Conservation (phyloP, 2,113 vertebrate species). For the Colistium nudipinnis region DNA sequence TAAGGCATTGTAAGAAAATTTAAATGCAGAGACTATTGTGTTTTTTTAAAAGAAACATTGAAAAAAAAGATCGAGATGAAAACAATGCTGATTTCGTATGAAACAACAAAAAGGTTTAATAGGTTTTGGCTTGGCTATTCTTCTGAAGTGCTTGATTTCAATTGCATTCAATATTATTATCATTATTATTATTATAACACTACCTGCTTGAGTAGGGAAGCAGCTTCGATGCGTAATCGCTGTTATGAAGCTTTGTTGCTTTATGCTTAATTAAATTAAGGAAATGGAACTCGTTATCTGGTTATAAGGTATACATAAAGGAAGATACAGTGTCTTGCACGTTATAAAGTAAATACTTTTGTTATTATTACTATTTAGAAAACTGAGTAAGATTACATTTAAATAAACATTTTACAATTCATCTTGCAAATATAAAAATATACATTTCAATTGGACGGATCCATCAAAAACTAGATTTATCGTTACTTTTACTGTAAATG, state of each 20-base stretch:
- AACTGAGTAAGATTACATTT: background rate
- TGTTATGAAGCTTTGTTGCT: background rate
- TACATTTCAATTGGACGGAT: background rate
- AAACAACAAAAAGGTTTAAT: background rate
- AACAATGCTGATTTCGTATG: background rate
- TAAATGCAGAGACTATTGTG: background rate
- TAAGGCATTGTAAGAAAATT: background rate
- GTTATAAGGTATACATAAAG: background rate
- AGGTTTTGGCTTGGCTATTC: constrained; percentile 7
- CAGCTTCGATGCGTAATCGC: background rate
- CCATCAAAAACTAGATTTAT: background rate
- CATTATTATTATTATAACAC: background rate
- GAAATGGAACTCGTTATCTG: background rate
- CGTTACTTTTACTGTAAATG: background rate
- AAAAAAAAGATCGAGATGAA: background rate
- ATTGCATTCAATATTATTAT: background rate
- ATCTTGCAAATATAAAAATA: background rate
- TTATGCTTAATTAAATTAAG: background rate
- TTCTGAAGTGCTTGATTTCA: background rate
- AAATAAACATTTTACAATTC: background rate
- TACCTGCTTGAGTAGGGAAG: background rate
- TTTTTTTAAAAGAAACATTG: background rate
- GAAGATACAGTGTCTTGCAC: background rate
- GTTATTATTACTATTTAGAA: too few relatives aligned
- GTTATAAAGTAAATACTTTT: background rate